Evolutionary conservation across 2,797 vertebrate genomes (phyloP).

Genomic region (Oreonectes daqikongensis): DNA sequence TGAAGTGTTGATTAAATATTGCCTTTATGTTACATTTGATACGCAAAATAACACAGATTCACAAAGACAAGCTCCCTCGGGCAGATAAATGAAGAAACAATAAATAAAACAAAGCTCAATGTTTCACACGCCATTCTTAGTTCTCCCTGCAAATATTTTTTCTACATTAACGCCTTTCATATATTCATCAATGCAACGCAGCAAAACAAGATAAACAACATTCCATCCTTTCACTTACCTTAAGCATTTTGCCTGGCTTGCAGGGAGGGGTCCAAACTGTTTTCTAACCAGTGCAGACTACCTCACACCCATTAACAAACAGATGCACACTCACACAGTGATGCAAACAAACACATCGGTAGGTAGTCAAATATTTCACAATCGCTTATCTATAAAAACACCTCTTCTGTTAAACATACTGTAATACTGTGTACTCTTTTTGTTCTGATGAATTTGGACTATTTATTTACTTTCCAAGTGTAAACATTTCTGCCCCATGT

Average conservation of each 20-base stretch:
- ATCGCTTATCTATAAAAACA: too few relatives aligned
- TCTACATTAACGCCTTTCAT: conserved; percentile 35
- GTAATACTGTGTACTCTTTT: conserved; percentile 4
- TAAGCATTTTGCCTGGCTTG: conserved; percentile 43
- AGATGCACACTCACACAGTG: not conserved
- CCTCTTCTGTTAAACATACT: not conserved
- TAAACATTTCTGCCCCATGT: conserved; percentile 1
- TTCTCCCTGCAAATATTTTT: conserved; percentile 14
- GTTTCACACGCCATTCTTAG: conserved; percentile 31
- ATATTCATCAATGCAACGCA: conserved; percentile 38
- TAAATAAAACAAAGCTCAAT: not conserved
- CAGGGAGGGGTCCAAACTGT: conserved; percentile 34
- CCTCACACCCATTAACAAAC: conserved; percentile 15
- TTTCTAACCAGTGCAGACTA: conserved; percentile 22
- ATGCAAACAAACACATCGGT: not conserved
- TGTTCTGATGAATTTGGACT: not conserved
- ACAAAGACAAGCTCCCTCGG: conserved; percentile 7
- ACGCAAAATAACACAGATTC: conserved; percentile 6
- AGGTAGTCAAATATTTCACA: not conserved
- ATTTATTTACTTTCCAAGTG: conserved; percentile 3
- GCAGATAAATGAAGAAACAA: conserved; percentile 19
- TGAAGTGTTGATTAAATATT: not conserved
- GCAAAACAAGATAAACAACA: conserved; percentile 50
- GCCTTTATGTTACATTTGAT: not conserved
- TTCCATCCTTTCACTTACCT: conserved; percentile 48